These are phyloP conservation scores for Nomada ferruginata DNA, from an alignment of 2,888 invertebrate genomes.

Conservation along the genomic window DNA sequence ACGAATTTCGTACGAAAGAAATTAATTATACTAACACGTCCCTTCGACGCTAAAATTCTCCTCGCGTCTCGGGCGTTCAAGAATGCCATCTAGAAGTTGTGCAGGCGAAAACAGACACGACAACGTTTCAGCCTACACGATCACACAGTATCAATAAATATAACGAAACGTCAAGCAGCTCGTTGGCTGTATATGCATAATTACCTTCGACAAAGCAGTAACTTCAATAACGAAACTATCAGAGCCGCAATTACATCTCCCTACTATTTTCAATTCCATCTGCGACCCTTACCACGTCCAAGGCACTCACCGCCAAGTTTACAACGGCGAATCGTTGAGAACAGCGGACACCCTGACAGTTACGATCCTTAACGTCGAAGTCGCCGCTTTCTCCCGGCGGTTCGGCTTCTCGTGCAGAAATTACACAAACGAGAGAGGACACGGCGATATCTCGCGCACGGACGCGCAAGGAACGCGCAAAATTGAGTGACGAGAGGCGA, in stretches of 20 bases:
- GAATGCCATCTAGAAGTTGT: neutral
- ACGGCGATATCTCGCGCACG: constrained; percentile 9
- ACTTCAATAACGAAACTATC: neutral
- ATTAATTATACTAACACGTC: too few species aligned
- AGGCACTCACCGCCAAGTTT: too few species aligned
- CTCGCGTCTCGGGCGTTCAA: too few species aligned
- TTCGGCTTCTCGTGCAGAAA: constrained; percentile 1
- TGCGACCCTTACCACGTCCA: neutral
- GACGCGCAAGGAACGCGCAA: constrained; percentile 35
- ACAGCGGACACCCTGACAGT: neutral
- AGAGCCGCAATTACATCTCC: neutral
- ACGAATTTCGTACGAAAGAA: too few species aligned
- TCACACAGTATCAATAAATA: neutral
- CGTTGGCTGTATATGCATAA: neutral
- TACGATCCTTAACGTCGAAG: neutral
- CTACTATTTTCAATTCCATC: neutral
- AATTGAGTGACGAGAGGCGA: constrained; percentile 64
- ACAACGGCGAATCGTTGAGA: neutral
- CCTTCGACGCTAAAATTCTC: too few species aligned
- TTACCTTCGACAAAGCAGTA: neutral
- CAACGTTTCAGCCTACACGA: neutral
- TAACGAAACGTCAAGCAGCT: too few species aligned
- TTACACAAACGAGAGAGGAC: constrained; percentile 21
- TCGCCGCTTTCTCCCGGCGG: neutral
- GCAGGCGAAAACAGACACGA: neutral